A percentile compares a stretch with the other conserved stretches of the same genome.
Conservation (phyloP, 2,113 vertebrate species). For the Fulica atra region DNA sequence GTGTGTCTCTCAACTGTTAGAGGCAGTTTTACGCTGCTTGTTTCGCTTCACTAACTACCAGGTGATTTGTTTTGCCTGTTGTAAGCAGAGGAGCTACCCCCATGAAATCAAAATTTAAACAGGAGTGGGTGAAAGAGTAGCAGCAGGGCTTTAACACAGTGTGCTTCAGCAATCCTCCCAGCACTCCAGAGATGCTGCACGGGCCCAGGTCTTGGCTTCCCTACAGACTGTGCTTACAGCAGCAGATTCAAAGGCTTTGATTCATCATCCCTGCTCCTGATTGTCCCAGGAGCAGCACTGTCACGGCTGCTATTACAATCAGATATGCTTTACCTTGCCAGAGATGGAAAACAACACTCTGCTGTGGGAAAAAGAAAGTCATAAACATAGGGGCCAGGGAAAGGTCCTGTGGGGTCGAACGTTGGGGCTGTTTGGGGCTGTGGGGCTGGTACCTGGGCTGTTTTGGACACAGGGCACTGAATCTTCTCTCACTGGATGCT, state of each 20-base stretch:
- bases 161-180: neutral
- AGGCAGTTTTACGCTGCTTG: neutral
- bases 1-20: neutral
- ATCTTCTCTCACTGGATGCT: neutral
- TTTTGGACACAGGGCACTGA: neutral
- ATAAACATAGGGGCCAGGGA: neutral
- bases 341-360: neutral
- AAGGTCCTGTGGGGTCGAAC: neutral
- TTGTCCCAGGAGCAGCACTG: neutral
- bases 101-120: neutral
- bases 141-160: neutral
- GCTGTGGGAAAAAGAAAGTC: neutral
- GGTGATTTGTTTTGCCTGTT: neutral
- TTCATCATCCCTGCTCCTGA: neutral
- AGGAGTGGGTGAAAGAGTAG: fast-evolving
- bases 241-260: neutral
- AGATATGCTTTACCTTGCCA: fast-evolving
- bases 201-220: neutral
- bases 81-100: neutral
- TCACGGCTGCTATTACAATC: neutral
- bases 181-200: neutral
- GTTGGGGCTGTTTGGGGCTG: neutral
- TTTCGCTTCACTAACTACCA: neutral
- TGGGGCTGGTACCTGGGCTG: too few relatives aligned
- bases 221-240: neutral